These are phyloP conservation scores for Pogonomyrmex californicus DNA, from an alignment of 1,140 invertebrate genomes.

Conservation along the genomic window DNA sequence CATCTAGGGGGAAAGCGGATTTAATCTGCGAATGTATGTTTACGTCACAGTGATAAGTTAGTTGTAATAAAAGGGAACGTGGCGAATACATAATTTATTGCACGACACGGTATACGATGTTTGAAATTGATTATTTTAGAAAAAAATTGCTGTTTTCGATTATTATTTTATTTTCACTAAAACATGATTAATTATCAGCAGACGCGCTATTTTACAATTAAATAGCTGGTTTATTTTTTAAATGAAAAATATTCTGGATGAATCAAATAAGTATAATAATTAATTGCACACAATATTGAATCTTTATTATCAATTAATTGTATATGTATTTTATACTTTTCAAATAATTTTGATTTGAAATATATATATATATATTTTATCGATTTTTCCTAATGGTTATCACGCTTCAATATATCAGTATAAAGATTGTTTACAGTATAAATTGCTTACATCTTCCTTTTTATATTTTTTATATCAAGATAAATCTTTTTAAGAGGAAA, in stretches of 20 bases:
- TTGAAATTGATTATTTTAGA: neutral
- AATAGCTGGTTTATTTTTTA: neutral
- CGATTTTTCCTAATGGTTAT: neutral
- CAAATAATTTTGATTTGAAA: neutral
- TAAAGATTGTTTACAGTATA: neutral
- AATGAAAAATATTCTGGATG: neutral
- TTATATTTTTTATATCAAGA: neutral
- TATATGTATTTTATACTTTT: conserved; percentile 2
- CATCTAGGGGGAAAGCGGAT: neutral
- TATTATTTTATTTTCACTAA: neutral
- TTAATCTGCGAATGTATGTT: conserved; percentile 10
- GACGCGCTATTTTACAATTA: neutral
- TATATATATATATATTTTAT: neutral
- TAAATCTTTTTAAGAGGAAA: conserved; percentile 3
- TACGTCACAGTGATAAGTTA: neutral
- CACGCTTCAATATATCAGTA: neutral
- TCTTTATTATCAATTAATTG: conserved; percentile 1
- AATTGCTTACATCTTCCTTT: neutral
- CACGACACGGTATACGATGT: neutral
- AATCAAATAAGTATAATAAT: neutral
- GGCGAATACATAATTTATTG: neutral
- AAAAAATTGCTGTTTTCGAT: neutral
- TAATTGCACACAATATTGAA: neutral
- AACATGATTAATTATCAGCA: neutral
- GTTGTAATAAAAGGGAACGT: neutral